phyloP scores from a whole-genome alignment of 2,113 vertebrate species.

The Eurystomus gularis region DNA sequence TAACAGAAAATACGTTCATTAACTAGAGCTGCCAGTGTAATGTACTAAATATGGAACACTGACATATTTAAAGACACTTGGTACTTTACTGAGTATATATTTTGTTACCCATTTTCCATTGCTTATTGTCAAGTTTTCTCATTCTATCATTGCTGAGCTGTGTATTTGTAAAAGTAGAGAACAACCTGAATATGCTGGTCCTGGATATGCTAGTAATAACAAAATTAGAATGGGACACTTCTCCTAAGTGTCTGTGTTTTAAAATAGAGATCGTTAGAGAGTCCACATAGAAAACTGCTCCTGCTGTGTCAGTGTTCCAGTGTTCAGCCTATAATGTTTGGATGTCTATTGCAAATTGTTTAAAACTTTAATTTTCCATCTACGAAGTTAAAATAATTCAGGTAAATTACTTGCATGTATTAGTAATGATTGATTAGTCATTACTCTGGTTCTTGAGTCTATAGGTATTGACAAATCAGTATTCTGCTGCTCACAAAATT shows the following conservation, averaged over 20 bases:
- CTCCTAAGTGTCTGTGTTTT: background rate
- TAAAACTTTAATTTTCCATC: background rate
- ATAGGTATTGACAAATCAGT: background rate
- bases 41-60: background rate
- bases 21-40: background rate
- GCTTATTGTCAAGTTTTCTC: background rate
- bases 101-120: background rate
- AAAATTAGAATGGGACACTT: background rate
- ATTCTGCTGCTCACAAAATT: background rate
- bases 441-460: background rate
- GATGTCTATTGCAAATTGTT: background rate
- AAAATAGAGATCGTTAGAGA: background rate
- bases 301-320: background rate
- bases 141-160: background rate
- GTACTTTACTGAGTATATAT: background rate
- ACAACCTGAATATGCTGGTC: background rate
- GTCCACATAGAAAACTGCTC: background rate
- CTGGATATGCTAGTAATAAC: background rate
- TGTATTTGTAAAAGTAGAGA: background rate
- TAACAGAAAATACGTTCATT: background rate
- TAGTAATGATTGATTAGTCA: background rate
- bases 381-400: background rate
- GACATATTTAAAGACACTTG: background rate
- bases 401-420: background rate
- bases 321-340: background rate